Base-by-base conservation (phyloP, 1,140 invertebrate genomes). In the Drosophila gunungcola region DNA sequence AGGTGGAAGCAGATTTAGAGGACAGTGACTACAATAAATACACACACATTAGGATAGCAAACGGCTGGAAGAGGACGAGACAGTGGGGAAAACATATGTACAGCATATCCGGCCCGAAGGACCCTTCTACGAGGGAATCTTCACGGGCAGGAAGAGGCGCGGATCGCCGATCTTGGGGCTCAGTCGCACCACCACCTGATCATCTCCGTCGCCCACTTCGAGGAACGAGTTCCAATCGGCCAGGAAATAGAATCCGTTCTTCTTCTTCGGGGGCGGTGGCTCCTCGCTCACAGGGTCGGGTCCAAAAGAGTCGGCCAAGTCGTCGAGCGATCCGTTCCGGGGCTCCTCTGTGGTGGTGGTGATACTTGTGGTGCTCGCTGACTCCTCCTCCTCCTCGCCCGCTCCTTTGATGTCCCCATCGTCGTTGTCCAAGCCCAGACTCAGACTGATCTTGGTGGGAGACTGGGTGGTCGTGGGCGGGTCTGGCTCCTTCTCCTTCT, bases 141-240 rank as follows among this genome's bases (percentile, higher is more conserved):
- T 95, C 1, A 97, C 94, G 27, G 95, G 94, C 63, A 96, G 91
- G 88, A 97, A 97, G 91, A 95, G 94, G 51, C 95, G 94, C 48
- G 95, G 95, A 91, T 97, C 96, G 2, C 96, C 96, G 45, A 95
- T 94, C 93, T 96, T 96, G 0, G 96, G 96, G 61, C 95, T 94
- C 78, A 97, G 96, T 75, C 95, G 94, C 72, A 97, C 94, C 82
- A 96, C 96, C 2, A 97, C 95, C 92, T 95, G 95, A 54, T 95
- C 95, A 32, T 95, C 95, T 53, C 94, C 95, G n/a, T 96, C 95
- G 27, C 96, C 96, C 3, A 97, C 96, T 90, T 97, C 96, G 3
- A 97, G 92, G 79, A 97, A 97, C 11, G 95, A 95, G 81, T 97
- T 97, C 96, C 96, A 97, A 82, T 97, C 96, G 1, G 97, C 93